These are phyloP conservation scores for Tricholaema leucomelas DNA, from an alignment of 2,113 vertebrate genomes.

Conservation along the genomic window DNA sequence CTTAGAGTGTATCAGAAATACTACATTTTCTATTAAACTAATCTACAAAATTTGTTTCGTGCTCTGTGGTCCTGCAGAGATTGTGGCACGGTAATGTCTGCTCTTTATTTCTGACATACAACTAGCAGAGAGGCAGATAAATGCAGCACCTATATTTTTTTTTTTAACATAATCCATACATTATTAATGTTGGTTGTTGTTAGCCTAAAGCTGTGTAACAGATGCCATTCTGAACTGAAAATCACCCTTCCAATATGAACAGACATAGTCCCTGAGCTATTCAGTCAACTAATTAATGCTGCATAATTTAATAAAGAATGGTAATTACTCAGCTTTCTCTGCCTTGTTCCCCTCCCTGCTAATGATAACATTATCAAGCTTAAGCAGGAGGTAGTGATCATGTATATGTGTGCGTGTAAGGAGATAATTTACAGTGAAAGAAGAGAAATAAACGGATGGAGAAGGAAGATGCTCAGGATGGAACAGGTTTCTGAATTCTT, in stretches of 20 bases:
- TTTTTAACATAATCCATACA: constrained; percentile 50
- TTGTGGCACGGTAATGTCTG: neutral
- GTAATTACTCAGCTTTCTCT: constrained; percentile 38
- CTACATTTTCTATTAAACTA: neutral
- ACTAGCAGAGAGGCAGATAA: constrained; percentile 39
- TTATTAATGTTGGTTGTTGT: constrained; percentile 62
- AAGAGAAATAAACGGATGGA: constrained; percentile 39
- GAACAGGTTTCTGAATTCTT: neutral
- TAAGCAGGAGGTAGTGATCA: neutral
- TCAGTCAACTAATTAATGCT: constrained; percentile 61
- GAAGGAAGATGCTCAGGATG: neutral
- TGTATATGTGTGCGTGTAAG: neutral
- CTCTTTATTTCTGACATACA: constrained; percentile 25
- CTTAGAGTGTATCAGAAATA: constrained; percentile 24
- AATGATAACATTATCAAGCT: constrained; percentile 27
- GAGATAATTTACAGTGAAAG: constrained; percentile 23
- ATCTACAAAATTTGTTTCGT: constrained; percentile 24
- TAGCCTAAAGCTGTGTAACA: constrained; percentile 43
- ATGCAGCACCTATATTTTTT: neutral
- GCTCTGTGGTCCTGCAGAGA: neutral
- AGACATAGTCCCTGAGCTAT: constrained; percentile 29
- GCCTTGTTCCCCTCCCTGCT: constrained; percentile 3
- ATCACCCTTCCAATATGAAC: constrained; percentile 29
- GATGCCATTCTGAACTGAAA: constrained; percentile 47
- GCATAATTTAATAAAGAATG: constrained; percentile 68